Evolutionary conservation across 2,113 vertebrate species (phyloP).

Genomic region (Setophaga petechia): DNA sequence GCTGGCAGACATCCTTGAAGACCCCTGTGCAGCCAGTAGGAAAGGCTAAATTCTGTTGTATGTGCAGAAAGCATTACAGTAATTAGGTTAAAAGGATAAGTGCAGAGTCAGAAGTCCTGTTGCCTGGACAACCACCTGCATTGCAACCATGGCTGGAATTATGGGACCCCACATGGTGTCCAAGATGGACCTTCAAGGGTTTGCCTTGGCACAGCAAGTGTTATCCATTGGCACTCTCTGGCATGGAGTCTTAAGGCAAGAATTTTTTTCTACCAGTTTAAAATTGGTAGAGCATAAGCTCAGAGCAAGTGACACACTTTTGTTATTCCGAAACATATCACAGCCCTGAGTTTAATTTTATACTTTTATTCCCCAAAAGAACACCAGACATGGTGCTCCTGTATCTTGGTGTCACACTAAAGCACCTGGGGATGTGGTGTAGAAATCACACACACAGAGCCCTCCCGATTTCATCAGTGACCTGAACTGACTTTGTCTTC

Average conservation of each 20-base stretch:
- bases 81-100: neutral
- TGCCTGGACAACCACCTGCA: neutral
- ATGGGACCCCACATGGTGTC: fast-evolving
- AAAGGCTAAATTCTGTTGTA: neutral
- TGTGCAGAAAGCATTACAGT: neutral
- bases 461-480: neutral
- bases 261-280: neutral
- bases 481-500: neutral
- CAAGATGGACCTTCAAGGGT: fast-evolving
- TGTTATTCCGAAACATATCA: neutral
- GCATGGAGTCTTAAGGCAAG: neutral
- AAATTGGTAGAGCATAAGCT: neutral
- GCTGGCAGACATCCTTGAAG: neutral
- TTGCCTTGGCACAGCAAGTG: neutral
- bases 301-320: neutral
- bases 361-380: neutral
- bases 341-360: neutral
- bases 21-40: neutral
- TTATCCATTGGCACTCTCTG: neutral
- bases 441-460: neutral
- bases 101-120: neutral
- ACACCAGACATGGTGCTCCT: neutral
- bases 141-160: fast-evolving
- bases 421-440: neutral
- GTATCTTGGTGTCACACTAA: neutral